Evolutionary conservation across 1,140 invertebrate genomes (phyloP), one percentile per base, ranked within the genome.

Genomic region (Colletes gigas): DNA sequence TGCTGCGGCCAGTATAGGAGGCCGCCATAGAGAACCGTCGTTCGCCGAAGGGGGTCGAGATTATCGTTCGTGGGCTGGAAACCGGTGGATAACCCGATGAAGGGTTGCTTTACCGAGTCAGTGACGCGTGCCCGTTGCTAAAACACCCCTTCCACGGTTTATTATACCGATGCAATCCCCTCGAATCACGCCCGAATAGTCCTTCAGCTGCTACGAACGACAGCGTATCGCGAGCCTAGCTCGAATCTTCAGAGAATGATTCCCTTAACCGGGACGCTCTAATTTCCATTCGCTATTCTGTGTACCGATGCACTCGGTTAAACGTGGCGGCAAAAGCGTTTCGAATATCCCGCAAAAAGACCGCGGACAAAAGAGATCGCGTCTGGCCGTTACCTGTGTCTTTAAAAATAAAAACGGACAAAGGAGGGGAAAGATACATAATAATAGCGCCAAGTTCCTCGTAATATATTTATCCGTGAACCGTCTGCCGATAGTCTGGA

Each of bases 71-170:
- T 84, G 79, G 82, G 82, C 82, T 88, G 84, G 80, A 89, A 90
- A 88, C 76, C 83, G 88, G 76, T 81, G 86, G 87, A 88, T 88
- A 90, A 82, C 80, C 82, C 84, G 78, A 86, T 86, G 83, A 90
- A 90, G 88, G 90, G 90, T 89, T 88, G 84, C 84, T 91, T 85
- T 91, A 92, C 89, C 89, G 85, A 89, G 86, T 85, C 90, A 91
- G 78, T 90, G 91, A 88, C 88, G 88, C 90, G 91, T 92, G 89
- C 86, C 86, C 68, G 62, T 41, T 81, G 67, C 47, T 79, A 75
- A 50, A 86, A 82, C 50, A 80, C 55, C 88, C 82, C 83, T 83
- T 84, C 78, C 60, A 54, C 67, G 41, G 57, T 77, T 83, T 83
- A 85, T 88, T 88, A 60, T 84, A 82, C 57, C 55, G 70, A 81